phyloP scores from a whole-genome alignment of 2,113 vertebrate genomes.

The Delphinus delphis region DNA sequence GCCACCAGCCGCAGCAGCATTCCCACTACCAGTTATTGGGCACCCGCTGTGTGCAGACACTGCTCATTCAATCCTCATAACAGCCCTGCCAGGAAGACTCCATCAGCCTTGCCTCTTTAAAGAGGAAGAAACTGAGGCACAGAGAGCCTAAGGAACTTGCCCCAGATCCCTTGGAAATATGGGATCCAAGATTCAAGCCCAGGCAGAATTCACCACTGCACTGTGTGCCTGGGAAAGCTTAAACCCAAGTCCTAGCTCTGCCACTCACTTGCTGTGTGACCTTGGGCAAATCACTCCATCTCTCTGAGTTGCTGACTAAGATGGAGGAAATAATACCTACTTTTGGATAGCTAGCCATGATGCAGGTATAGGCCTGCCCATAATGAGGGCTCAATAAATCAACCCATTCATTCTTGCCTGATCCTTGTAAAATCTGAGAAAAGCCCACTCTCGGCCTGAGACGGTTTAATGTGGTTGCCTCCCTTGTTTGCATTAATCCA shows the following conservation, averaged over 20 bases:
- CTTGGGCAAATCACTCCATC: neutral
- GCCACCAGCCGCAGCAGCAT: neutral
- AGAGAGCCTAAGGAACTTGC: neutral
- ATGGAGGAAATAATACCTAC: neutral
- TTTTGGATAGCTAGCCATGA: neutral
- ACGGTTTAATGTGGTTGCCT: neutral
- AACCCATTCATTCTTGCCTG: neutral
- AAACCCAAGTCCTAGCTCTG: neutral
- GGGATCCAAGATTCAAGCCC: neutral
- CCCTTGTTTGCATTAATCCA: neutral
- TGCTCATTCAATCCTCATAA: neutral
- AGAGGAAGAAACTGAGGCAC: neutral
- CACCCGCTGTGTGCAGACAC: rapidly evolving
- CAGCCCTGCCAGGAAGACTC: neutral
- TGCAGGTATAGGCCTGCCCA: neutral
- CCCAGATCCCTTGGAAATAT: neutral
- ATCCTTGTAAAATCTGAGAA: neutral
- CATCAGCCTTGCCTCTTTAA: neutral
- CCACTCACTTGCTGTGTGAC: neutral
- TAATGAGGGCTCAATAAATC: neutral
- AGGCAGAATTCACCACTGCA: neutral
- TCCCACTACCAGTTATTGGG: neutral
- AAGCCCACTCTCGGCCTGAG: neutral
- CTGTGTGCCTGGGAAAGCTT: neutral
- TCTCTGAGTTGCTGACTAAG: neutral